Evolutionary conservation across 2,888 invertebrate species (phyloP).

Genomic region (Nasonovia ribisnigri): DNA sequence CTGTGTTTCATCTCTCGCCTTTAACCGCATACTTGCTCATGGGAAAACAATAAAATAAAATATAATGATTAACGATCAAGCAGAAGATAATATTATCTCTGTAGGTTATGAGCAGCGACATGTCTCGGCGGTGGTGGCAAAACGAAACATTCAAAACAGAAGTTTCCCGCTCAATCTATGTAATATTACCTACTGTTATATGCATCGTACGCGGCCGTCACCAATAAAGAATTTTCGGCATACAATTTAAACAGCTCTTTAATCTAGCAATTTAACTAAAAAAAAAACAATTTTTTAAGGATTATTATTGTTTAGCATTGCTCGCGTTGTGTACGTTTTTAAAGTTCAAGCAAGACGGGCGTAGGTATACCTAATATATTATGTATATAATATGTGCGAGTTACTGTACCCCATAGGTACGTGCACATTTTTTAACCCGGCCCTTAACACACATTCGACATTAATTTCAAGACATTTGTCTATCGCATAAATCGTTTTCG

Average conservation of each 20-base stretch:
- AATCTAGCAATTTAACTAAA: no score
- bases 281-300: not conserved
- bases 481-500: not conserved
- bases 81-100: not conserved
- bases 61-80: not conserved
- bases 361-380: not conserved
- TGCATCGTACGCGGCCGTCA: not conserved
- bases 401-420: not conserved
- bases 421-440: not conserved
- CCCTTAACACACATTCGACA: not conserved
- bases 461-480: not conserved
- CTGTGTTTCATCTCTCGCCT: not conserved
- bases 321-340: not conserved
- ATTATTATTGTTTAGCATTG: not conserved
- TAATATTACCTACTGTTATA: not conserved
- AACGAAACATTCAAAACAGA: not conserved
- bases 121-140: not conserved
- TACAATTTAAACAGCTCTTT: not conserved
- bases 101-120: not conserved
- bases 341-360: not conserved
- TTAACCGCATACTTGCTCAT: not conserved
- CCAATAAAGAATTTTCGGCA: not conserved
- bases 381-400: not conserved
- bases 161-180: not conserved
- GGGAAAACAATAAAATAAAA: constrained; percentile 2